Percentiles rank a stretch among this genome's conserved stretches.
Conservation (phyloP, 1,140 invertebrate genomes). For the Meloidogyne hapla region DNA sequence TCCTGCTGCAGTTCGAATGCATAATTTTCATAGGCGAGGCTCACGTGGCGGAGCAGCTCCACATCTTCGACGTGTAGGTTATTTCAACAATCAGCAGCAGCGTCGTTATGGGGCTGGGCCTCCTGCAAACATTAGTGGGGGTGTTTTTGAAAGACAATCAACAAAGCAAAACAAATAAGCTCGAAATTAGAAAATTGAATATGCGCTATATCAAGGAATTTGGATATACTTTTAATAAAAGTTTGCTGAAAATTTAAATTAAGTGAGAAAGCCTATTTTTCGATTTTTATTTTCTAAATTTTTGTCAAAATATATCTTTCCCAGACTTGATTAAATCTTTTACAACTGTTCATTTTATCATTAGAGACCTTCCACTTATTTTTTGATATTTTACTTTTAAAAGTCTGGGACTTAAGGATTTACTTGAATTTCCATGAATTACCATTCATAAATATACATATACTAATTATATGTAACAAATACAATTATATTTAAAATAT, state of each 20-base stretch:
- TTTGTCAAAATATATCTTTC: no score
- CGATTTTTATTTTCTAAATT: not conserved
- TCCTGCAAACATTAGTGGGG: not conserved
- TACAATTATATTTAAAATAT: not conserved
- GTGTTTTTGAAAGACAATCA: slow-evolving; percentile 4
- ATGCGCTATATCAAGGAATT: not conserved
- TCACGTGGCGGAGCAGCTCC: not conserved
- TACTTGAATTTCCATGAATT: no score
- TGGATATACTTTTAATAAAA: not conserved
- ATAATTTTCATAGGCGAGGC: not conserved
- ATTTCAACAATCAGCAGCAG: not conserved
- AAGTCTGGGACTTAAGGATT: no score
- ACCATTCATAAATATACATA: no score
- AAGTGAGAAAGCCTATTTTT: not conserved
- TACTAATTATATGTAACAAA: no score
- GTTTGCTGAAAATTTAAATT: not conserved
- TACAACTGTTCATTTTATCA: no score
- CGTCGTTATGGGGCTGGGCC: not conserved
- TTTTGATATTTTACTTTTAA: no score
- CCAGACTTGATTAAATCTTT: no score
- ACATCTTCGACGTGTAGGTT: not conserved
- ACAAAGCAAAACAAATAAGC: not conserved
- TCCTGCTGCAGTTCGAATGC: slow-evolving; percentile 4
- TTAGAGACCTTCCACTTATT: no score
- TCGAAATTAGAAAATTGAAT: not conserved